These are phyloP conservation scores for Malacosoma neustria DNA, from an alignment of 2,888 invertebrate genomes.

Conservation along the genomic window DNA sequence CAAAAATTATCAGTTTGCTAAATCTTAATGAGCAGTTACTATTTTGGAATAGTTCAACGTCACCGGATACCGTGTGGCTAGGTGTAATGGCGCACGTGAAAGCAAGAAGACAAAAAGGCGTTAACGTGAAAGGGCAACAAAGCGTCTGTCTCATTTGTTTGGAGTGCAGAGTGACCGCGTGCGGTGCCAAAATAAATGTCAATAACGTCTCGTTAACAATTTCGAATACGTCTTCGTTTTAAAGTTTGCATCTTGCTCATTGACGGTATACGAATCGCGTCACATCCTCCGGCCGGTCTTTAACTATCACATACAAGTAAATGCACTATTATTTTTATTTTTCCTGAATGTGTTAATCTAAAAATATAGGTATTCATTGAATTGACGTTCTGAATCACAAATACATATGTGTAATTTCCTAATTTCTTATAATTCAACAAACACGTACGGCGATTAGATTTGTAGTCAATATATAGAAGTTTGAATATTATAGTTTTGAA, in stretches of 20 bases:
- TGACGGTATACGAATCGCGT: constrained; percentile 8
- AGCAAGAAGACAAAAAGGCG: constrained; percentile 35
- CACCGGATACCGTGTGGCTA: constrained; percentile 29
- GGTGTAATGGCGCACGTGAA: constrained; percentile 31
- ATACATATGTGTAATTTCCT: too few species aligned
- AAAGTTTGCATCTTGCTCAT: constrained; percentile 5
- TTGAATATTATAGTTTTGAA: too few species aligned
- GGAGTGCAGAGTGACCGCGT: constrained; percentile 19
- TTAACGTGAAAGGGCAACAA: constrained; percentile 37
- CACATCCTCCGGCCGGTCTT: constrained; percentile 10
- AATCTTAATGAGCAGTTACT: constrained; percentile 36
- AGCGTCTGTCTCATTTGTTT: constrained; percentile 31
- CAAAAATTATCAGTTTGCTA: constrained; percentile 13
- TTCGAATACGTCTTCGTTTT: constrained; percentile 18
- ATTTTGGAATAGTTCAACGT: constrained; percentile 38
- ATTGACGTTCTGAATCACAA: not conserved
- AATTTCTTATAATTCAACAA: too few species aligned
- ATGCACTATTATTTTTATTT: not conserved
- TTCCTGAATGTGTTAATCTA: not conserved
- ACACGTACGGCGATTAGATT: too few species aligned
- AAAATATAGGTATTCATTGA: not conserved
- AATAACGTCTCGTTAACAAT: constrained; percentile 34
- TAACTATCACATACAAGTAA: not conserved
- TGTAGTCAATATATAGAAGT: too few species aligned
- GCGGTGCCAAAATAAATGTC: constrained; percentile 45